Evolutionary conservation across 2,888 invertebrate genomes (phyloP).

Genomic region (Troides aeacus): DNA sequence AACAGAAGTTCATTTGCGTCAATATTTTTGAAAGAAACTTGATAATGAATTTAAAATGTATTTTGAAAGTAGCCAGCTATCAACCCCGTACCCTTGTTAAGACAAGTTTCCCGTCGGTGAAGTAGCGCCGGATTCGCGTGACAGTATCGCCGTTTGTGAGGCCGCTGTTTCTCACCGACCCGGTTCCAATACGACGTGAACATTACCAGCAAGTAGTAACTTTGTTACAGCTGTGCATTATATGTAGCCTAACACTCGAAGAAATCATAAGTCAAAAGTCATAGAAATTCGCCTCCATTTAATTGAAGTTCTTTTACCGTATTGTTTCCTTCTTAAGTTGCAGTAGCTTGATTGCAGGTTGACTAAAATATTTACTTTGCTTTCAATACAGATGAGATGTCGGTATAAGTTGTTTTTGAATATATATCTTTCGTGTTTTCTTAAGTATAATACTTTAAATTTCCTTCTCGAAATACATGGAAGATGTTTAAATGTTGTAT

Average conservation of each 20-base stretch:
- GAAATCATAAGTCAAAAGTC: conserved; percentile 2
- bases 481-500: not conserved
- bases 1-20: too few species aligned
- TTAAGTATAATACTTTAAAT: not conserved
- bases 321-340: conserved; percentile 10
- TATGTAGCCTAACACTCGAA: not conserved
- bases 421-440: too few species aligned
- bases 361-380: not conserved
- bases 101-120: conserved; percentile 47
- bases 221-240: conserved; percentile 5
- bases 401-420: not conserved
- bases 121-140: conserved; percentile 53
- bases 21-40: not conserved
- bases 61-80: conserved; percentile 5
- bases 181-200: conserved; percentile 40
- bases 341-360: not conserved
- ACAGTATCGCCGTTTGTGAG: conserved; percentile 57
- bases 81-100: conserved; percentile 30
- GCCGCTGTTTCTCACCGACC: conserved; percentile 56
- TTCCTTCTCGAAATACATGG: not conserved
- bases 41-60: not conserved
- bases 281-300: conserved; percentile 2
- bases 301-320: conserved; percentile 10
- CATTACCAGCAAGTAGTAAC: conserved; percentile 9
- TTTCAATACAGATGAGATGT: not conserved